Base-by-base conservation (phyloP, 2,888 invertebrate species). In the Acanthosepion pharaonis region DNA sequence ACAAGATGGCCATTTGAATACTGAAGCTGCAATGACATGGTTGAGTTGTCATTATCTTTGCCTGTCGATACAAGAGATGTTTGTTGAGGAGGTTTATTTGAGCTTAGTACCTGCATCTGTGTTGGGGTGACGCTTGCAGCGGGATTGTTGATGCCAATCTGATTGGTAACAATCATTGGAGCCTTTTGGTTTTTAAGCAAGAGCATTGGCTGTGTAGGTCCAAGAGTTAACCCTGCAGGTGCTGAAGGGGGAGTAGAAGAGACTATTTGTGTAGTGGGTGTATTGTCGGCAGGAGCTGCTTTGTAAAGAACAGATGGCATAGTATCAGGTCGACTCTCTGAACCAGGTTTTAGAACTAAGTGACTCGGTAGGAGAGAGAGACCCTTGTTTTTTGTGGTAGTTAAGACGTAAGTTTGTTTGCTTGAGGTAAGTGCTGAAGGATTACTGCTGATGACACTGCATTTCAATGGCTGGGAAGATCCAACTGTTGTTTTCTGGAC, bases 401-500 rank as follows among this genome's bases (percentile, higher is more conserved):
- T 93, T 53, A 93, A 28, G 9, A 93, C 93, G 53, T 93, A 93
- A 28, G 93, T 93, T 25, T 93, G 93, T 93, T 93, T 93, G n/a
- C 93, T 53, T 53, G 93, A 53, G 51, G n/a, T 93, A n/a, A 93
- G 53, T 53, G 93, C 53, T 93, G 93, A 93, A 49, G 93, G 93
- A 49, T n/a, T 49, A 51, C 93, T 93, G 53, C 51, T 33, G 5
- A 93, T n/a, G 28, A 93, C 51, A 51, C n/a, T 93, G 53, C 93
- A 93, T 53, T 53, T 93, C 28, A 93, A 49, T 28, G 49, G 93
- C 93, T 93, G 93, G 18, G 51, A 18, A 53, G 93, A 42, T 93
- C 53, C 53, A 18, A 51, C 93, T 15, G 49, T 93, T 6, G 49
- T n/a, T 49, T n/a, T 93, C 18, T 53, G 51, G 2, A 93, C 51